Conservation (phyloP, 2,797 vertebrate species). For the Anguilla marmorata region DNA sequence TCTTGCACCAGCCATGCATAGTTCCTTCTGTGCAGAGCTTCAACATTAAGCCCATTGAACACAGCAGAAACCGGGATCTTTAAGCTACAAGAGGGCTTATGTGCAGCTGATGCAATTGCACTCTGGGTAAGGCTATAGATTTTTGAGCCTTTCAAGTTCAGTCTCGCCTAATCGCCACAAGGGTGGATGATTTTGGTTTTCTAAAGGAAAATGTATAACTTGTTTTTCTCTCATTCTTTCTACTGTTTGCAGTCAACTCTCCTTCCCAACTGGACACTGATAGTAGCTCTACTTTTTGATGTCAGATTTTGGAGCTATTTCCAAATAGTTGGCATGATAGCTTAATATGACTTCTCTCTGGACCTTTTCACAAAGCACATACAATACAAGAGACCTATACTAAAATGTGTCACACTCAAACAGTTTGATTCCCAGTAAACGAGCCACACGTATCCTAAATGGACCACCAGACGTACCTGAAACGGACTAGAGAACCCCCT, state of each 20-base stretch:
- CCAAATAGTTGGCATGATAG: background rate
- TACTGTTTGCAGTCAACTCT: background rate
- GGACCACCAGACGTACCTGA: background rate
- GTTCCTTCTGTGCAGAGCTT: background rate
- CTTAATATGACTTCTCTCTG: background rate
- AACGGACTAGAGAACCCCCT: too few relatives aligned
- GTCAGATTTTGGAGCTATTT: background rate
- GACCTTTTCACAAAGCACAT: background rate
- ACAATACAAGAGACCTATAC: background rate
- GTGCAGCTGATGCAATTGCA: constrained; percentile 2
- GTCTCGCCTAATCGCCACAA: background rate
- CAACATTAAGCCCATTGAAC: background rate
- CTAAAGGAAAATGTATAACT: background rate
- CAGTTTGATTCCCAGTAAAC: background rate
- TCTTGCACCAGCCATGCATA: constrained; percentile 4
- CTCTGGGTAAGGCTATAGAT: background rate
- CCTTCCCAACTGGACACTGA: background rate
- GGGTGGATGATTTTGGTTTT: background rate
- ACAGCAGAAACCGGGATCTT: background rate
- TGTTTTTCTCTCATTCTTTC: background rate
- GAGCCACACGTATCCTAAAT: background rate
- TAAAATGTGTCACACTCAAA: background rate
- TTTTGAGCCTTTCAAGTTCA: background rate
- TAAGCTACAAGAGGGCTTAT: background rate
- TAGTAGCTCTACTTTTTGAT: background rate